Conservation (phyloP, 2,113 vertebrate genomes). For the Progne subis region DNA sequence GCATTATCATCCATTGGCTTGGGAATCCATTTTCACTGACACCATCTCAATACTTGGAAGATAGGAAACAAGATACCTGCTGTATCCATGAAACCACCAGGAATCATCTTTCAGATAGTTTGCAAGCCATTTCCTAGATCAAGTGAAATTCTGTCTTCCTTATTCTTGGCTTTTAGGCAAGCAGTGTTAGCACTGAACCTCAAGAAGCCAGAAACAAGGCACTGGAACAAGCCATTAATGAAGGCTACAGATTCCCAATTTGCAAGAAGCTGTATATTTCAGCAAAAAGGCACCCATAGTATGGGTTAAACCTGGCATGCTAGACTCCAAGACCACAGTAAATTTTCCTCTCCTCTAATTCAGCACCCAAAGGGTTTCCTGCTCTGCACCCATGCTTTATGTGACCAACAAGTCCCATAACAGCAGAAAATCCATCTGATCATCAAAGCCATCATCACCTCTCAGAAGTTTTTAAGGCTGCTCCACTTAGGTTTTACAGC, state of each 20-base stretch:
- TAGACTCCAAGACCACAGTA: not conserved
- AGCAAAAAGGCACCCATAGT: not conserved
- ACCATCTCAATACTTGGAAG: not conserved
- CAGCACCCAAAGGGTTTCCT: not conserved
- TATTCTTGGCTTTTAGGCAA: not conserved
- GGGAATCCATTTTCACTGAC: not conserved
- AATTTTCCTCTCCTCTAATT: not conserved
- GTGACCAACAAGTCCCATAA: not conserved
- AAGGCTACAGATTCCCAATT: not conserved
- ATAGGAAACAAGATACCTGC: not conserved
- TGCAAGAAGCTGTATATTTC: not conserved
- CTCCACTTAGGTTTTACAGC: not conserved
- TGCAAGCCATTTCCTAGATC: slow-evolving; percentile 15
- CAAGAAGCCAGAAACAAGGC: not conserved
- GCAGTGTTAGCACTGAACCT: not conserved
- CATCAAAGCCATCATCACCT: not conserved
- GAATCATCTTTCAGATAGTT: slow-evolving; percentile 21
- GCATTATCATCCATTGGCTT: not conserved
- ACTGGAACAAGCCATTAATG: not conserved
- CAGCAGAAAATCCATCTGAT: not conserved
- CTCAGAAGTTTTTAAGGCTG: not conserved
- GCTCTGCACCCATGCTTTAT: not conserved
- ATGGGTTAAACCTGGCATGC: not conserved
- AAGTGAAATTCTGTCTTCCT: slow-evolving; percentile 29
- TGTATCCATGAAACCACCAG: not conserved